phyloP scores from a whole-genome alignment of 2,888 invertebrate genomes.

The Catocala sponsa region DNA sequence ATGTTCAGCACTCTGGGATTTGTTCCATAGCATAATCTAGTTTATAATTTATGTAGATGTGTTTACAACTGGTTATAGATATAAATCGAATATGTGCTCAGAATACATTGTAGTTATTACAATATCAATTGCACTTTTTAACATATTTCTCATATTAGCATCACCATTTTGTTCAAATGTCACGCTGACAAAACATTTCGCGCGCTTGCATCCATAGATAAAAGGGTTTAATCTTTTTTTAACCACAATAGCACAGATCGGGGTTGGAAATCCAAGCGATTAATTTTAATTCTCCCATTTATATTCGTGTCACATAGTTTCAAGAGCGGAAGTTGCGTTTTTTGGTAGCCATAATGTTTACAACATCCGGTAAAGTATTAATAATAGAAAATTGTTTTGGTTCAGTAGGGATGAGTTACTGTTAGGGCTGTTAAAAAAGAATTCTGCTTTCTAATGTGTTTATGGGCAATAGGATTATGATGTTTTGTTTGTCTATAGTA shows the following conservation, averaged over 20 bases:
- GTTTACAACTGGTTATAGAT: neutral
- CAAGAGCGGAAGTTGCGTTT: conserved; percentile 72
- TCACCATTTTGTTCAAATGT: conserved; percentile 70
- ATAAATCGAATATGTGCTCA: neutral
- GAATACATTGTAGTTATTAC: conserved; percentile 33
- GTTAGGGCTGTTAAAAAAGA: conserved; percentile 37
- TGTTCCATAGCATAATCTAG: no score
- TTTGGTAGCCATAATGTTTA: conserved; percentile 71
- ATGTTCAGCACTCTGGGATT: no score
- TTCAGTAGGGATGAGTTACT: conserved; percentile 45
- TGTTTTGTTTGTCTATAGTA: conserved; percentile 11
- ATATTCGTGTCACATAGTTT: conserved; percentile 78
- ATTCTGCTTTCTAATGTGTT: conserved; percentile 30
- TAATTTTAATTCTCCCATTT: conserved; percentile 75
- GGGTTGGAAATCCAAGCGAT: conserved; percentile 55
- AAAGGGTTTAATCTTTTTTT: conserved; percentile 62
- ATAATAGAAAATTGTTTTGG: conserved; percentile 60
- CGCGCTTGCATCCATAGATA: conserved; percentile 76
- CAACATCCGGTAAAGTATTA: conserved; percentile 70
- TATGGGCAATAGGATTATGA: conserved; percentile 20
- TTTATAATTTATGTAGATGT: no score
- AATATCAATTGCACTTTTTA: conserved; percentile 6
- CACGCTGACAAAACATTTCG: conserved; percentile 74
- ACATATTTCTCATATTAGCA: conserved; percentile 37
- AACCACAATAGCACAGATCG: conserved; percentile 51